Evolutionary conservation across 2,113 vertebrate species (phyloP).

Genomic region (Morphnarchus princeps): DNA sequence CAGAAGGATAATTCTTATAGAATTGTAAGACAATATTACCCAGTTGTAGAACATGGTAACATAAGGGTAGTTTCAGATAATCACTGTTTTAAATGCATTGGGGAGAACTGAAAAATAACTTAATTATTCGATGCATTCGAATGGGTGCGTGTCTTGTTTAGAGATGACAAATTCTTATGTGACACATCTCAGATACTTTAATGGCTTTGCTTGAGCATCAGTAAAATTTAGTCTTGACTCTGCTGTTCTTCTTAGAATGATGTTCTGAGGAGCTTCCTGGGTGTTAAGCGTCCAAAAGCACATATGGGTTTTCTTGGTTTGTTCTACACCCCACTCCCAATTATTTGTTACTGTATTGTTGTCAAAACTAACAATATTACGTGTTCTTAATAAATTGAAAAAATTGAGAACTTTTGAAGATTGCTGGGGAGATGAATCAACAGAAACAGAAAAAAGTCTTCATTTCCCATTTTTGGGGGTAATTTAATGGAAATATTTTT

Average conservation of each 20-base stretch:
- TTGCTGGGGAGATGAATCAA: not conserved
- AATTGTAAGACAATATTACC: rapidly evolving
- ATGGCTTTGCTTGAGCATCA: not conserved
- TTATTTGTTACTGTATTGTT: not conserved
- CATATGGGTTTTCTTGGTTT: not conserved
- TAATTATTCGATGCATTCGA: not conserved
- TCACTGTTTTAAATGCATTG: not conserved
- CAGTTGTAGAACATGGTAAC: not conserved
- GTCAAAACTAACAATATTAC: not conserved
- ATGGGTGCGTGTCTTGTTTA: not conserved
- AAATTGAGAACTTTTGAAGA: not conserved
- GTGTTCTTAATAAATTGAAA: not conserved
- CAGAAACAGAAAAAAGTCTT: not conserved
- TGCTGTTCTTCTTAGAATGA: not conserved
- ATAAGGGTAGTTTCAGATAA: not conserved
- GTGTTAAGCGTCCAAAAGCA: not conserved
- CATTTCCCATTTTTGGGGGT: not conserved
- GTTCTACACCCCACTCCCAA: too few species aligned
- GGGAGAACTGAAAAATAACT: not conserved
- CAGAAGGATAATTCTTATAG: not conserved
- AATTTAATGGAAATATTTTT: not conserved
- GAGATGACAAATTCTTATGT: too few species aligned
- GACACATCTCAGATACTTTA: not conserved
- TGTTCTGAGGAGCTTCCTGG: not conserved
- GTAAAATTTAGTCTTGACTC: not conserved